phyloP scores from a whole-genome alignment of 1,140 invertebrate genomes.

The Anadara kagoshimensis region DNA sequence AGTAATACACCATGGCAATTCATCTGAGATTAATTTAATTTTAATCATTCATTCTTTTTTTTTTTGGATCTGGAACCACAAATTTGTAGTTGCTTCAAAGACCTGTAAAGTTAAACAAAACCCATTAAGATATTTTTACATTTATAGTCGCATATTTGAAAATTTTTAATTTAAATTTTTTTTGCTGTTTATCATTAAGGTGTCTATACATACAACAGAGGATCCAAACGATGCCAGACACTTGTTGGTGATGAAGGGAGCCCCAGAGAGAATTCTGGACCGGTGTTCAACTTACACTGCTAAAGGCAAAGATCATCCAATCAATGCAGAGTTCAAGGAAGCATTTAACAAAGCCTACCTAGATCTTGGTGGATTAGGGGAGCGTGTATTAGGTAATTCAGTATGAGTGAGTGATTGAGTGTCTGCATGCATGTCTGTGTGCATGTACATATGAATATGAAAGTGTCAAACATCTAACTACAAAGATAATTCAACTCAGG shows the following conservation, averaged over 20 bases:
- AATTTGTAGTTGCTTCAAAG: not conserved
- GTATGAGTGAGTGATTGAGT: not conserved
- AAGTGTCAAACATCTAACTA: too few species aligned
- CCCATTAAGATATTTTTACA: not conserved
- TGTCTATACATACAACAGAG: conserved; percentile 96
- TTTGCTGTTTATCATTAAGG: conserved; percentile 75
- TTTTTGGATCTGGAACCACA: not conserved
- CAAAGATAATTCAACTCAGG: too few species aligned
- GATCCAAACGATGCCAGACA: conserved; percentile 92
- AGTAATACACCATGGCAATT: too few species aligned
- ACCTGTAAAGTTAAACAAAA: not conserved
- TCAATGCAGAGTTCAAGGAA: conserved; percentile 98
- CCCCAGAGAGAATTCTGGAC: conserved; percentile 98
- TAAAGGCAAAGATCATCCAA: conserved; percentile 94
- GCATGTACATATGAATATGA: not conserved
- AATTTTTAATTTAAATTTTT: too few species aligned
- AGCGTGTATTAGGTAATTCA: conserved; percentile 90
- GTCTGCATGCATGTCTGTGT: not conserved
- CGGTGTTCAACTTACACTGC: conserved; percentile 96
- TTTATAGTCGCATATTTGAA: not conserved
- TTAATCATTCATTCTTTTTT: too few species aligned
- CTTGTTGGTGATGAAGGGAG: conserved; percentile 99
- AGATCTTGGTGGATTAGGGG: conserved; percentile 97
- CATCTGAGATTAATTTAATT: too few species aligned
- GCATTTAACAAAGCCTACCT: conserved; percentile 99